Base-by-base conservation (phyloP, 2,888 invertebrate genomes). In the Acleris laterana region DNA sequence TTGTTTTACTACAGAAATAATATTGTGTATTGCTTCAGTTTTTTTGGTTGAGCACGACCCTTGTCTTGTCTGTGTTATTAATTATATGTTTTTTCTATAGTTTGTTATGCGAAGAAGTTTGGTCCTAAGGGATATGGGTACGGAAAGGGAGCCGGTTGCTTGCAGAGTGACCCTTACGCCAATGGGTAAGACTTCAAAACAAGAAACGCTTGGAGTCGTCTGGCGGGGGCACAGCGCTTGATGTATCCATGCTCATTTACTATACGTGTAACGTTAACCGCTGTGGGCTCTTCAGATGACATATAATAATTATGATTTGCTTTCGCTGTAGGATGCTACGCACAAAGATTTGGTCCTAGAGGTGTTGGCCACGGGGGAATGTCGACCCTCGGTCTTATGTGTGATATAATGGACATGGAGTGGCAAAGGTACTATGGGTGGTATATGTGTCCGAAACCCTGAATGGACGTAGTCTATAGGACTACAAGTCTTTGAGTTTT, bases 71-170 rank as follows among this genome's bases (percentile, higher is more conserved):
- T 73, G 63, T 78, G 72, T 74, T 77, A 77, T 75, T 81, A 84
- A 82, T 82, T 68, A 66, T 75, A 73, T 83, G 75, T 88, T 88
- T 87, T 85, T 85, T 88, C 87, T 87, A 66, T 90, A 97, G 97
- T 97, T 84, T 99, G 99, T 95, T 99, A 99, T 94, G 97, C 96
- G 87, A 98, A 98, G 95, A 97, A 96, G 94, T 99, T 97, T 94
- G 99, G 99, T 81, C 99, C 99, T 82, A 98, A 97, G 94, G 98
- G 98, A 90, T 98, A 98, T 92, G 99, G 98, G 83, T 99, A 98
- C 93, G 99, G 99, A 82, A 97, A 98, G 94, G 99, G 99, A 85
- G 98, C 97, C 86, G 98, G 98, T 86, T 97, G 97, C 78, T 94
- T 98, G 84, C 97, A 98, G 94, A 97, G 97, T 92, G 98, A 98